Percentiles rank a stretch among this genome's conserved stretches.
Evolutionary conservation across 2,888 invertebrate species (phyloP).

Genomic region (Dryobota labecula): DNA sequence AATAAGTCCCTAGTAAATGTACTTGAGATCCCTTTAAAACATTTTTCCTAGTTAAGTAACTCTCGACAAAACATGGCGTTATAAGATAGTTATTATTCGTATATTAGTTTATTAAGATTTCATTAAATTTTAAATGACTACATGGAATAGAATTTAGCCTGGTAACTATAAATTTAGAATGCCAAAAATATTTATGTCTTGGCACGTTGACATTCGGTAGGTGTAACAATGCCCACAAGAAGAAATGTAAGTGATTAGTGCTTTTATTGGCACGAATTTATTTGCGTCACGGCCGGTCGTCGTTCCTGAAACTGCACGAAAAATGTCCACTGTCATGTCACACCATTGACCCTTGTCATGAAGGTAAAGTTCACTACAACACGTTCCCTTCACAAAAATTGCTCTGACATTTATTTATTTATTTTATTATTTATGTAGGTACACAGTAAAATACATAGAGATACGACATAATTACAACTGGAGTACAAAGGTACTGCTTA

Average conservation of each 20-base stretch:
- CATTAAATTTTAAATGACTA: slow-evolving; percentile 15
- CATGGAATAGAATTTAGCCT: slow-evolving; percentile 61
- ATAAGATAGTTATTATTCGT: neutral
- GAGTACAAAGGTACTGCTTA: too few relatives aligned
- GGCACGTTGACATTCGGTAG: slow-evolving; percentile 72
- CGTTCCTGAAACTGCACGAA: slow-evolving; percentile 79
- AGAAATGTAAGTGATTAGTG: slow-evolving; percentile 69
- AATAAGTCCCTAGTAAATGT: slow-evolving; percentile 17
- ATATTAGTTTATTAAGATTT: neutral
- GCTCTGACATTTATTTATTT: slow-evolving; percentile 22
- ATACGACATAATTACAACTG: too few relatives aligned
- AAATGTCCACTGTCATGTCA: slow-evolving; percentile 74
- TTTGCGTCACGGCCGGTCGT: slow-evolving; percentile 83
- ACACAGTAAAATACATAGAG: too few relatives aligned
- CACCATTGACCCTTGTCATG: slow-evolving; percentile 75
- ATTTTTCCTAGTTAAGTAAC: neutral
- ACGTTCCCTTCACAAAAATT: slow-evolving; percentile 46
- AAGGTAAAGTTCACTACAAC: slow-evolving; percentile 71
- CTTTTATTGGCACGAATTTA: slow-evolving; percentile 74
- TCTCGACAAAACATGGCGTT: neutral
- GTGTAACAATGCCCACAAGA: slow-evolving; percentile 67
- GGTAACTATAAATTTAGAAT: slow-evolving; percentile 69
- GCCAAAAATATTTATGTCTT: slow-evolving; percentile 75
- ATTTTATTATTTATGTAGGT: too few relatives aligned
- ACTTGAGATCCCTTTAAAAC: slow-evolving; percentile 10